These are phyloP conservation scores for Aurelia aurita DNA, from an alignment of 30 jellyfish, hydroid and myxozoan species.

Conservation along the genomic window DNA sequence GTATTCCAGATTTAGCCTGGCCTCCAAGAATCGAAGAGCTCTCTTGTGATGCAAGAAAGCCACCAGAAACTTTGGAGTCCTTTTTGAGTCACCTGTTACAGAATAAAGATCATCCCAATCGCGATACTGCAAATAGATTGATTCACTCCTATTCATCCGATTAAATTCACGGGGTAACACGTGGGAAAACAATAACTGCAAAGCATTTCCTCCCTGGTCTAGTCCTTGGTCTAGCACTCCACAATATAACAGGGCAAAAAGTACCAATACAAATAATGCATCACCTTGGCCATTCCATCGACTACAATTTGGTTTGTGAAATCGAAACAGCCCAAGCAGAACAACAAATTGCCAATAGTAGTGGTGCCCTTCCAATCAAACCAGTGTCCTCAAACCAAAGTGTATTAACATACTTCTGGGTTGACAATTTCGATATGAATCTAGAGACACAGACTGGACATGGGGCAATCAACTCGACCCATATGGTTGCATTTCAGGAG, in stretches of 20 bases:
- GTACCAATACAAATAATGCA: constrained; percentile 1
- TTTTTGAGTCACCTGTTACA: constrained; percentile 11
- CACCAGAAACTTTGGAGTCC: background rate
- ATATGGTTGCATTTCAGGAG: constrained; percentile 8
- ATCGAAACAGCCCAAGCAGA: too few relatives aligned
- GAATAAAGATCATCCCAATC: background rate
- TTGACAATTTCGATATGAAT: constrained; percentile 22
- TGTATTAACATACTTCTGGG: too few relatives aligned
- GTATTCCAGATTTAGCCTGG: constrained; percentile 8
- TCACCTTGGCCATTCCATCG: constrained; percentile 56
- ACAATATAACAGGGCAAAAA: constrained; percentile 52
- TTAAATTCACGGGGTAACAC: constrained; percentile 39
- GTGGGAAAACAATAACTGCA: constrained; percentile 36
- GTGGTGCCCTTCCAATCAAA: background rate
- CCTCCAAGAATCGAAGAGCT: constrained; percentile 26
- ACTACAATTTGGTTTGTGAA: constrained; percentile 12
- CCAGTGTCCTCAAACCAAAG: background rate
- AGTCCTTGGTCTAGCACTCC: constrained; percentile 58
- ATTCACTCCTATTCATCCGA: constrained; percentile 30
- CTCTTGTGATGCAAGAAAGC: constrained; percentile 2
- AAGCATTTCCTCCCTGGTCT: constrained; percentile 59
- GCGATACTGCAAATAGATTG: constrained; percentile 17
- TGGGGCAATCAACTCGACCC: constrained; percentile 15
- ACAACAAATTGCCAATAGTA: background rate
- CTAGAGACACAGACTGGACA: constrained; percentile 20